Evolutionary conservation across 2,113 vertebrate species (phyloP).

Genomic region (Pseudois nayaur): DNA sequence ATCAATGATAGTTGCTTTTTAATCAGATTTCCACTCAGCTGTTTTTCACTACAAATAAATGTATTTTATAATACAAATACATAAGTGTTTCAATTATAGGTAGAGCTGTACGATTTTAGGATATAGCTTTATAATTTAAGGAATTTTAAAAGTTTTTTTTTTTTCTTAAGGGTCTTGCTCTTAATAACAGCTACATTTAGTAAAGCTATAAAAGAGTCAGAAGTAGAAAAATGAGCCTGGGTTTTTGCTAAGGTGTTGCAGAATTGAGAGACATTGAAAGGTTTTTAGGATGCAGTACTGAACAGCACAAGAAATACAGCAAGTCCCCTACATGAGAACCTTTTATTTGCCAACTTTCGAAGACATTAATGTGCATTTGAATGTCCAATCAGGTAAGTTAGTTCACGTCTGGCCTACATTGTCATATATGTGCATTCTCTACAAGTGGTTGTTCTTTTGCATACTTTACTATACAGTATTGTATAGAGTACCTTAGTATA

Average conservation of each 20-base stretch:
- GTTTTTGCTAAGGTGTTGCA: slow-evolving; percentile 20
- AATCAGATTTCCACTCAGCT: slow-evolving; percentile 51
- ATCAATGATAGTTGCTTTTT: slow-evolving; percentile 38
- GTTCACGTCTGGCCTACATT: not conserved
- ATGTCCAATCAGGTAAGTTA: not conserved
- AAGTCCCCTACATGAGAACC: not conserved
- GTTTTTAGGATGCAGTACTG: not conserved
- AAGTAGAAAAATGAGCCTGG: not conserved
- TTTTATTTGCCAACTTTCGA: not conserved
- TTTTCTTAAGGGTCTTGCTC: not conserved
- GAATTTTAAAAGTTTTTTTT: not conserved
- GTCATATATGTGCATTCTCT: not conserved
- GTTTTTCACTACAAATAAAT: slow-evolving; percentile 41
- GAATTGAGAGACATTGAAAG: not conserved
- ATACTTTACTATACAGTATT: not conserved
- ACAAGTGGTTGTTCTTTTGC: not conserved
- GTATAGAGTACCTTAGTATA: not conserved
- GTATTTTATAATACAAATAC: slow-evolving; percentile 32
- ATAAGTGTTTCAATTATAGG: not conserved
- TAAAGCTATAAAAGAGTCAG: not conserved
- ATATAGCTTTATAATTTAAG: not conserved
- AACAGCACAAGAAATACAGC: not conserved
- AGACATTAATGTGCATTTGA: not conserved
- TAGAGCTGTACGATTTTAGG: not conserved
- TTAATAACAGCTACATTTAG: slow-evolving; percentile 36